These are phyloP conservation scores for Campodea augens DNA, from an alignment of 1,140 invertebrate genomes.

Conservation along the genomic window DNA sequence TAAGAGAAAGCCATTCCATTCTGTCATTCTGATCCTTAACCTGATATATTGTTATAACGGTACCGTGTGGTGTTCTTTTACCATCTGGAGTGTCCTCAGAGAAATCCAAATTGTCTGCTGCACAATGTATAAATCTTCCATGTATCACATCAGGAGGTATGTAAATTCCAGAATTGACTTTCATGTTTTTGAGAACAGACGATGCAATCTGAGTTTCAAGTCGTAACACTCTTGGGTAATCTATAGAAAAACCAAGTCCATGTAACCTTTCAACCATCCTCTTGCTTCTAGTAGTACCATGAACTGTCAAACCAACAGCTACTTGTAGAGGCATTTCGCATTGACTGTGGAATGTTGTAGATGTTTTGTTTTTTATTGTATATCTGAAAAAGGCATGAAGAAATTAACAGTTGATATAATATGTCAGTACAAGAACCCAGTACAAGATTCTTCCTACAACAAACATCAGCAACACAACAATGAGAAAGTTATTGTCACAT, in stretches of 20 bases:
- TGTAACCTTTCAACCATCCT: slow-evolving; percentile 4
- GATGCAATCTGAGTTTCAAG: slow-evolving; percentile 4
- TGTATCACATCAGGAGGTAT: slow-evolving; percentile 1
- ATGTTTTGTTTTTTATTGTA: no score
- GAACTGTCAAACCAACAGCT: slow-evolving; percentile 8
- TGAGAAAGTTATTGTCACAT: no score
- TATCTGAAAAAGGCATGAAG: no score
- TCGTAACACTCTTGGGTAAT: slow-evolving; percentile 5
- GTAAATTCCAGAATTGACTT: slow-evolving; percentile 1
- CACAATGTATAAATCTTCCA: slow-evolving; percentile 14
- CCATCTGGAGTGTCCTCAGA: slow-evolving; percentile 18
- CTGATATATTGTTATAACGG: slow-evolving; percentile 4
- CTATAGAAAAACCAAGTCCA: slow-evolving; percentile 5
- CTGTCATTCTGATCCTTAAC: no score
- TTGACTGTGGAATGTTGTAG: background rate
- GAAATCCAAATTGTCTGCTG: slow-evolving; percentile 22
- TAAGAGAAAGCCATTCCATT: no score
- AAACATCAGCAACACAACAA: no score
- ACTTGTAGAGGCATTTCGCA: slow-evolving; percentile 7
- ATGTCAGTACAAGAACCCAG: no score
- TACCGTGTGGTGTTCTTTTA: slow-evolving; percentile 10
- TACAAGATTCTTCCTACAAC: no score
- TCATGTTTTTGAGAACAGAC: slow-evolving; percentile 5
- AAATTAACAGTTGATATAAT: no score
- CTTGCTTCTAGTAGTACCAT: background rate